phyloP scores from a whole-genome alignment of 2,888 invertebrate species.

The Drosophila nigritarsus region DNA sequence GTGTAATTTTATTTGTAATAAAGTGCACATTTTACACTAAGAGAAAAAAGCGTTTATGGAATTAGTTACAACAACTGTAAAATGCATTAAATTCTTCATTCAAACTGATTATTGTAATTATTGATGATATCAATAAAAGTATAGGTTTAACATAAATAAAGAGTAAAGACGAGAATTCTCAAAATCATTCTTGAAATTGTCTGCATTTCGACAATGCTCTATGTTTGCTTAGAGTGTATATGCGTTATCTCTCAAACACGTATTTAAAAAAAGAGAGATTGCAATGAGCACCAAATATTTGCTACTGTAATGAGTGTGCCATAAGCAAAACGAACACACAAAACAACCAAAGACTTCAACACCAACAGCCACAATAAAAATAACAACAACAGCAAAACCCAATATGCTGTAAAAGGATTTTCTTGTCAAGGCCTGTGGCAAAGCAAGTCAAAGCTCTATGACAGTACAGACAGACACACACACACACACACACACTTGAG shows the following conservation, averaged over 20 bases:
- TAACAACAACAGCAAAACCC: slow-evolving; percentile 52
- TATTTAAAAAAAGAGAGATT: slow-evolving; percentile 57
- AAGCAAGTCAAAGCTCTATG: slow-evolving; percentile 56
- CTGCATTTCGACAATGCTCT: background rate
- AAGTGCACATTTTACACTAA: background rate
- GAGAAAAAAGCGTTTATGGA: background rate
- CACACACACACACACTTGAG: slow-evolving; percentile 7
- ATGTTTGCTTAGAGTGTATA: background rate
- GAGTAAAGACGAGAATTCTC: background rate
- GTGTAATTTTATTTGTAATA: background rate
- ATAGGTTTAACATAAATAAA: background rate
- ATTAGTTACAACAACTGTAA: background rate
- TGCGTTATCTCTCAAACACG: background rate
- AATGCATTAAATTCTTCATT: background rate
- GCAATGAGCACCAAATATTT: slow-evolving; percentile 49
- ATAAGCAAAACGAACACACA: slow-evolving; percentile 15
- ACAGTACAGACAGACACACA: slow-evolving; percentile 28
- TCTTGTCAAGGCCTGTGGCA: slow-evolving; percentile 67
- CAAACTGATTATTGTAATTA: background rate
- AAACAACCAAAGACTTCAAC: slow-evolving; percentile 34
- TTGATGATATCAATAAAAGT: background rate
- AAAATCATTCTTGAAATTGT: background rate
- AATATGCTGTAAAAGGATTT: slow-evolving; percentile 76
- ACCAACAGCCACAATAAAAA: slow-evolving; percentile 31
- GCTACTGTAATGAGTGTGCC: slow-evolving; percentile 36